Evolutionary conservation across 2,797 vertebrate genomes (phyloP).

Genomic region (Lacerta agilis): DNA sequence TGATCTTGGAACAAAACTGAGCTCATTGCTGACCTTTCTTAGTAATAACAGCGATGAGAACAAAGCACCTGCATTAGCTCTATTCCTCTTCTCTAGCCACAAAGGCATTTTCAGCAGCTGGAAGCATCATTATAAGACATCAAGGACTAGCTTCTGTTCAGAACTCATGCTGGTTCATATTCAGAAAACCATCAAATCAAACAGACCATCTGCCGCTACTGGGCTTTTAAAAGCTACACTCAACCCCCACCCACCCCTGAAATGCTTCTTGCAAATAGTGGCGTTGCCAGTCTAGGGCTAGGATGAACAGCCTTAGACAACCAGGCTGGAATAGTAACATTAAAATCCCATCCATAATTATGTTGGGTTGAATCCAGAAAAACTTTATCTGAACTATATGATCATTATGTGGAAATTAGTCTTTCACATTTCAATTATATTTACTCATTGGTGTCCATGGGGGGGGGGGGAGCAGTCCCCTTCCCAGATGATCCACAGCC

Average conservation of each 20-base stretch:
- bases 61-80: not conserved
- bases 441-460: not conserved
- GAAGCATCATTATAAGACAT: not conserved
- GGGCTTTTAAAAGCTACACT: not conserved
- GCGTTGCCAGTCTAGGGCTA: slow-evolving; percentile 37
- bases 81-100: slow-evolving; percentile 11
- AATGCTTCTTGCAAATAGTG: not conserved
- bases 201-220: not conserved
- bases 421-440: not conserved
- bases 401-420: not conserved
- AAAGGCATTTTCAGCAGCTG: not conserved
- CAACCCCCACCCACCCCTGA: not conserved
- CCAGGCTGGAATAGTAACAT: slow-evolving; percentile 28
- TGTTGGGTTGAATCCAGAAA: not conserved
- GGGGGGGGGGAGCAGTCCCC: no score
- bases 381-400: not conserved
- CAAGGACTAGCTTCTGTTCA: slow-evolving; percentile 26
- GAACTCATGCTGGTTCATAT: not conserved
- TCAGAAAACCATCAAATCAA: not conserved
- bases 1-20: slow-evolving; percentile 8
- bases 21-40: not conserved
- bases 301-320: slow-evolving; percentile 36
- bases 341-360: not conserved
- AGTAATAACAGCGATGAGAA: not conserved
- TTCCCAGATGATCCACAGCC: no score